Conservation (phyloP, 2,888 invertebrate species). For the Pollenia griseotomentosa region DNA sequence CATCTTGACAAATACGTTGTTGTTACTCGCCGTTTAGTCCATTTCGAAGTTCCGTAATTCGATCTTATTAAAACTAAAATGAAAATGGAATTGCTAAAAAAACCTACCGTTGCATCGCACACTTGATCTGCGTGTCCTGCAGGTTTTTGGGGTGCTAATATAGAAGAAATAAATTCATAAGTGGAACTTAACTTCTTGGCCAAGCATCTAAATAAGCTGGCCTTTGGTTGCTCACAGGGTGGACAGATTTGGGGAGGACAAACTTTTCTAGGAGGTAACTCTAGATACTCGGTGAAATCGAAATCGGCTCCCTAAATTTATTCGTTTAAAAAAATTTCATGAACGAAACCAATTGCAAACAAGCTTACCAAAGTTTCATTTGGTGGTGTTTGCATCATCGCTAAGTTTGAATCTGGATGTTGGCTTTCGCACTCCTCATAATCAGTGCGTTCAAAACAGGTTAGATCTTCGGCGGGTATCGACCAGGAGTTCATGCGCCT, state of each 20-base stretch:
- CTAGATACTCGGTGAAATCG: not conserved
- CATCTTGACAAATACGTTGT: too few species aligned
- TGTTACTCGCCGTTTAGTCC: too few species aligned
- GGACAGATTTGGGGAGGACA: not conserved
- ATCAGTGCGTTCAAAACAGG: not conserved
- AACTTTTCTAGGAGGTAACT: not conserved
- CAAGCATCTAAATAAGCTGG: slow-evolving; percentile 53
- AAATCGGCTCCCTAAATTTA: not conserved
- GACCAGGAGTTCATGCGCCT: not conserved
- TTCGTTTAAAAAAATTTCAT: not conserved
- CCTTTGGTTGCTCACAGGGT: slow-evolving; percentile 22
- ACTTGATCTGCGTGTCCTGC: not conserved
- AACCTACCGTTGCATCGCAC: slow-evolving; percentile 29
- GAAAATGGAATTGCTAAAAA: too few species aligned
- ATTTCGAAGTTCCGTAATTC: too few species aligned
- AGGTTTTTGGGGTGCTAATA: slow-evolving; percentile 16
- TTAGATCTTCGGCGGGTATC: slow-evolving; percentile 5
- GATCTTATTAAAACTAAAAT: too few species aligned
- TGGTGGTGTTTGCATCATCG: not conserved
- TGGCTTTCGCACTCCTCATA: not conserved
- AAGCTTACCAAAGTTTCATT: not conserved
- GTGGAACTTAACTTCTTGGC: slow-evolving; percentile 50
- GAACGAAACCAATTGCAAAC: not conserved
- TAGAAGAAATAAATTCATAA: slow-evolving; percentile 46
- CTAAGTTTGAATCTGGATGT: not conserved